phyloP scores from a whole-genome alignment of 1,140 invertebrate species.

The Muscidifurax raptorellus region DNA sequence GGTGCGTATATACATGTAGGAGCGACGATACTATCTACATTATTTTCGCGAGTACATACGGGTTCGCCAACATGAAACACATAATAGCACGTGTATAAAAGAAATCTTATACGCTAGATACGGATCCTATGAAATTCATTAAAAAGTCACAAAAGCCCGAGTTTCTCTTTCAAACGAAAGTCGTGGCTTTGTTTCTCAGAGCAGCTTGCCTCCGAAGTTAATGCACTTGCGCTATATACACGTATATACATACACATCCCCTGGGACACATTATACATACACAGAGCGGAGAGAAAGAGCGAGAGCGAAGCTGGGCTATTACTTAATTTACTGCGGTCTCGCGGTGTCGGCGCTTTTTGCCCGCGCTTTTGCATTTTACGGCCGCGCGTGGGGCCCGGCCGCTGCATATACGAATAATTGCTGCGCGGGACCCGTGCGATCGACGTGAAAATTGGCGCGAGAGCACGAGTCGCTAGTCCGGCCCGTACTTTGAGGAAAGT shows the following conservation, averaged over 20 bases:
- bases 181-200: neutral
- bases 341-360: slow-evolving; percentile 52
- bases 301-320: slow-evolving; percentile 47
- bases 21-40: no score
- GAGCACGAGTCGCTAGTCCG: slow-evolving; percentile 31
- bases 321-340: slow-evolving; percentile 64
- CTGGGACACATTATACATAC: neutral
- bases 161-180: neutral
- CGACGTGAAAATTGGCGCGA: slow-evolving; percentile 55
- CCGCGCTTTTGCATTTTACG: slow-evolving; percentile 59
- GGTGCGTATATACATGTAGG: no score
- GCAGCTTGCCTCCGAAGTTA: no score
- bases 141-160: neutral
- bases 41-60: no score
- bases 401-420: neutral
- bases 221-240: neutral
- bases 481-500: neutral
- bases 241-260: no score
- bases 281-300: neutral
- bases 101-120: no score
- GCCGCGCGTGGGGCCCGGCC: slow-evolving; percentile 18
- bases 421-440: slow-evolving; percentile 14
- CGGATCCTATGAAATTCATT: neutral
- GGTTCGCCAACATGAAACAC: no score
- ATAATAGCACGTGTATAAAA: no score